Percentiles rank a stretch among this genome's conserved stretches.
phyloP scores from a whole-genome alignment of 2,888 invertebrate genomes.

The Dicycla oo region DNA sequence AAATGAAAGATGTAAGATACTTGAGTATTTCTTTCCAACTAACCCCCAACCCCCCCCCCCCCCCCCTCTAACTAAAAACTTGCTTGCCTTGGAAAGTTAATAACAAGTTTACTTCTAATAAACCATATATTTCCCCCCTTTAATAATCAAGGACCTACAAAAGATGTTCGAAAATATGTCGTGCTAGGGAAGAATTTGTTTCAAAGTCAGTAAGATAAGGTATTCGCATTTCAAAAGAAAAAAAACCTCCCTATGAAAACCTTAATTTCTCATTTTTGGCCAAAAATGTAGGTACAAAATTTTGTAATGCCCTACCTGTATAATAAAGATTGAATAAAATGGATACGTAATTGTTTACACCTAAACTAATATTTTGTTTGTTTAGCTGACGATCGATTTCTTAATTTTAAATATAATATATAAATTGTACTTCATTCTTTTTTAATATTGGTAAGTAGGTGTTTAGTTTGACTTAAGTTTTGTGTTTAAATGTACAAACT shows the following conservation, averaged over 20 bases:
- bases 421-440: background rate
- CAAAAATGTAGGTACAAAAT: slow-evolving; percentile 13
- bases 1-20: slow-evolving; percentile 42
- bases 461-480: slow-evolving; percentile 5
- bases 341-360: background rate
- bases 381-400: slow-evolving; percentile 33
- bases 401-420: slow-evolving; percentile 12
- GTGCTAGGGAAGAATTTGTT: slow-evolving; percentile 33
- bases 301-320: slow-evolving; percentile 27
- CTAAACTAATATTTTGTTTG: slow-evolving; percentile 28
- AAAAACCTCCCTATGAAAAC: slow-evolving; percentile 36
- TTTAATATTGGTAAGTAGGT: background rate
- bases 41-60: too few relatives aligned
- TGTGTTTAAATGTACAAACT: background rate
- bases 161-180: background rate
- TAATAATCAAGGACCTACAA: background rate
- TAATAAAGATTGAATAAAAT: background rate
- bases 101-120: background rate
- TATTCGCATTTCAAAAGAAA: slow-evolving; percentile 43
- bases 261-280: slow-evolving; percentile 22
- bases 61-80: background rate
- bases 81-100: background rate
- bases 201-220: slow-evolving; percentile 56
- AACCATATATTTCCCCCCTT: slow-evolving; percentile 6
- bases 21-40: slow-evolving; percentile 9